A percentile compares a stretch with the other conserved stretches of the same genome.
Evolutionary conservation across 2,797 vertebrate genomes (phyloP).

Genomic region (Emys orbicularis): DNA sequence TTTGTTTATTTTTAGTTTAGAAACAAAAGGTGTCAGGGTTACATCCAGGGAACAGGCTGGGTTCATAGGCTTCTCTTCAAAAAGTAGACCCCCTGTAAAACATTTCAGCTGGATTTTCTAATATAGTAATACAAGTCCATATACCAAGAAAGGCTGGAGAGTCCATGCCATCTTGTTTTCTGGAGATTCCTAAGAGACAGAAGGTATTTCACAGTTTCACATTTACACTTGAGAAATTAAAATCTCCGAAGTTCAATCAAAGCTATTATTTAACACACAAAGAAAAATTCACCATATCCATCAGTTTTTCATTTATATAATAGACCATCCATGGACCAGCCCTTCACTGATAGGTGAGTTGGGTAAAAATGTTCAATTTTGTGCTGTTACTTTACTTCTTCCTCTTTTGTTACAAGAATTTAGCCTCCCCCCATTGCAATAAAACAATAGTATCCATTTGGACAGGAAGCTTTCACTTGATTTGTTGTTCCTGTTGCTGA

Average conservation of each 20-base stretch:
- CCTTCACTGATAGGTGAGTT: accelerated
- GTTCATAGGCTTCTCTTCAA: neutral
- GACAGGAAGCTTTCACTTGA: conserved; percentile 62
- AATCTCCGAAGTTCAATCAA: neutral
- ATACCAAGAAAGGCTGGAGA: neutral
- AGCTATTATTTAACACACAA: neutral
- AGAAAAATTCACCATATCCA: neutral
- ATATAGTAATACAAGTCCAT: neutral
- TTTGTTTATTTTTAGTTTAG: neutral
- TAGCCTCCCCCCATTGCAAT: conserved; percentile 39
- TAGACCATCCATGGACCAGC: neutral
- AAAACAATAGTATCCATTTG: conserved; percentile 30
- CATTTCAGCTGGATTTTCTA: neutral
- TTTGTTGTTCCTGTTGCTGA: conserved; percentile 72
- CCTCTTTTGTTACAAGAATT: neutral
- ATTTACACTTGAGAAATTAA: neutral
- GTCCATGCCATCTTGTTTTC: neutral
- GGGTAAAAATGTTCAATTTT: neutral
- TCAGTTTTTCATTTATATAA: neutral
- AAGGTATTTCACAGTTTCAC: neutral
- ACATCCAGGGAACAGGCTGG: neutral
- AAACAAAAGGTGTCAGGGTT: neutral
- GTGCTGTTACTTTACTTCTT: conserved; percentile 22
- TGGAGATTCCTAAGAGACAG: neutral
- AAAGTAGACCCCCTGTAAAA: neutral